These are phyloP conservation scores for Harpagifer antarcticus DNA, from an alignment of 2,797 vertebrate species.

Conservation along the genomic window DNA sequence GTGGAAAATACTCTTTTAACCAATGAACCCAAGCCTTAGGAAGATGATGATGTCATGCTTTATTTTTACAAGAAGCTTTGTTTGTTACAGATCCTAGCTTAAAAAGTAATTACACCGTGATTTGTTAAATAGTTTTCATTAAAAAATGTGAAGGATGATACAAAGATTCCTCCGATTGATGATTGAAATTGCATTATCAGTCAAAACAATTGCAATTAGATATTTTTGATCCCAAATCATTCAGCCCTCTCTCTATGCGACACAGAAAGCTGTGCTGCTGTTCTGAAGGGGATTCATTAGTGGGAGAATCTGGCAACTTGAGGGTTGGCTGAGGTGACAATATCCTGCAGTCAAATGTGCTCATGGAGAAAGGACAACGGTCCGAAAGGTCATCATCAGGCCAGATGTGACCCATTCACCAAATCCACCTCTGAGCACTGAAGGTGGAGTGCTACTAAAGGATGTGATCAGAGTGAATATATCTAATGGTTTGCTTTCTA, in stretches of 20 bases:
- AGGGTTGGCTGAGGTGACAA: slow-evolving; percentile 44
- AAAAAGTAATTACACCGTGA: no score
- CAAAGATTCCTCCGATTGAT: no score
- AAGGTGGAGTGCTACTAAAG: not conserved
- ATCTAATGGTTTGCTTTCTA: slow-evolving; percentile 3
- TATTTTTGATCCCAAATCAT: no score
- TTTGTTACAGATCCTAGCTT: no score
- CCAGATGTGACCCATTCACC: slow-evolving; percentile 51
- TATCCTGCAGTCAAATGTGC: slow-evolving; percentile 48
- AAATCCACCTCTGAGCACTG: slow-evolving; percentile 18
- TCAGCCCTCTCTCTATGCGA: not conserved
- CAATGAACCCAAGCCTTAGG: not conserved
- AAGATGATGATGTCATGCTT: not conserved
- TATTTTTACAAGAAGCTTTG: not conserved
- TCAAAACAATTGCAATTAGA: no score
- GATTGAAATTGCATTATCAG: no score
- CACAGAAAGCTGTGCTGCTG: not conserved
- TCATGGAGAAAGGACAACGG: slow-evolving; percentile 39
- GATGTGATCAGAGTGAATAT: slow-evolving; percentile 13
- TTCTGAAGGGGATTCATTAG: slow-evolving; percentile 42
- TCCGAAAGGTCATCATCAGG: slow-evolving; percentile 57
- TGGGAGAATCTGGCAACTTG: slow-evolving; percentile 16
- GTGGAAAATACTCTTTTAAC: not conserved
- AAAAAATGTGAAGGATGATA: no score
- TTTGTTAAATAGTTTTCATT: no score